These are phyloP conservation scores for Lophotis ruficrista DNA, from an alignment of 2,113 vertebrate genomes.

Conservation along the genomic window DNA sequence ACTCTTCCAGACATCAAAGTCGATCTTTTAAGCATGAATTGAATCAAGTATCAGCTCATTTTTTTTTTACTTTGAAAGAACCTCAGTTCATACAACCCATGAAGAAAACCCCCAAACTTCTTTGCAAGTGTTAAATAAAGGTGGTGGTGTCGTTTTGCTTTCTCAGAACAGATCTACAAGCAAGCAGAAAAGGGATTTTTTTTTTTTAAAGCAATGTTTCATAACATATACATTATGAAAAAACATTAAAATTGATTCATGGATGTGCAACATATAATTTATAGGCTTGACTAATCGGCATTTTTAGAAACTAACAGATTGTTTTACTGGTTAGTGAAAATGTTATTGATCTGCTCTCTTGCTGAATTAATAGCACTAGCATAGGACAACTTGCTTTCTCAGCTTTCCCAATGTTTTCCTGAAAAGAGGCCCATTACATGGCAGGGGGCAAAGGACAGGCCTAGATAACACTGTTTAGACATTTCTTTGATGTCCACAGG, in stretches of 20 bases:
- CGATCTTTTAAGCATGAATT: not conserved
- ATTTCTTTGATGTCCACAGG: constrained; percentile 84
- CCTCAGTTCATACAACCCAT: not conserved
- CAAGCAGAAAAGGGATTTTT: not conserved
- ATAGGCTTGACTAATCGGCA: not conserved
- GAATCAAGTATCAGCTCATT: not conserved
- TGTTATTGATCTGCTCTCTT: constrained; percentile 26
- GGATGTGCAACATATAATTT: not conserved
- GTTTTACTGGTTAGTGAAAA: constrained; percentile 1
- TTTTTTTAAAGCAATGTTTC: not conserved
- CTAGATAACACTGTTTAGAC: constrained; percentile 82
- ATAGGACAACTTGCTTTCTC: constrained; percentile 23
- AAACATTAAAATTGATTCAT: not conserved
- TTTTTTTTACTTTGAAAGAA: not conserved
- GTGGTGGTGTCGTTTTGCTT: not conserved
- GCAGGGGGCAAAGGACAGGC: constrained; percentile 77
- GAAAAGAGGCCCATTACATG: constrained; percentile 66
- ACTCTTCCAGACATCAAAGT: not conserved
- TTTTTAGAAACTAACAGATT: constrained; percentile 27
- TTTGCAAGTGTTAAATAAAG: not conserved
- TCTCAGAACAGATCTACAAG: not conserved
- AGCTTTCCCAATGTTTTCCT: constrained; percentile 60
- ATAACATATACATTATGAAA: not conserved
- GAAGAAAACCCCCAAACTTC: not conserved
- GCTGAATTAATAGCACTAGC: constrained; percentile 36